Conservation (phyloP, 2,888 invertebrate species). For the Macaria notata region DNA sequence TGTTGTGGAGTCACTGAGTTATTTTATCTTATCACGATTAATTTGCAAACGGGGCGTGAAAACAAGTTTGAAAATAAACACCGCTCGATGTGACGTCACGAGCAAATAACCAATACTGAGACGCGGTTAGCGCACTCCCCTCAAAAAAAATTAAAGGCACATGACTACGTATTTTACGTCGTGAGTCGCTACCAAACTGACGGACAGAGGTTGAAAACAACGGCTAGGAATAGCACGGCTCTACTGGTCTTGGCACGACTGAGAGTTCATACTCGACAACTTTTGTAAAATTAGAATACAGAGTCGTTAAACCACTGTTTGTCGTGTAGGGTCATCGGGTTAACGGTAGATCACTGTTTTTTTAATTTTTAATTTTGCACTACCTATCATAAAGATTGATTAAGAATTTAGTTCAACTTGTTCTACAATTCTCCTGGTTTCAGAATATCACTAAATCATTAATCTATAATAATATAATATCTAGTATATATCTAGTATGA, state of each 20-base stretch:
- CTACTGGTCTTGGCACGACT: slow-evolving; percentile 38
- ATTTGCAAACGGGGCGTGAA: slow-evolving; percentile 46
- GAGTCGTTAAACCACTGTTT: slow-evolving; percentile 33
- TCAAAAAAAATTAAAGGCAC: slow-evolving; percentile 44
- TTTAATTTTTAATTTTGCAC: background rate
- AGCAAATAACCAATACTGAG: slow-evolving; percentile 54
- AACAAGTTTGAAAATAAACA: slow-evolving; percentile 64
- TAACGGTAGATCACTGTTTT: no score
- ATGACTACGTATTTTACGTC: slow-evolving; percentile 42
- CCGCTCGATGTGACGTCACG: slow-evolving; percentile 58
- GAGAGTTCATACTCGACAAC: slow-evolving; percentile 18
- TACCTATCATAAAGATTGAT: no score
- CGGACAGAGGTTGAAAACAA: slow-evolving; percentile 60
- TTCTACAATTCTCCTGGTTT: no score
- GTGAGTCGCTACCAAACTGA: slow-evolving; percentile 1
- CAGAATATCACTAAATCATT: no score
- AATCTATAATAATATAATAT: no score
- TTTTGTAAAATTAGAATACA: slow-evolving; percentile 29
- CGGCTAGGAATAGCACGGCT: slow-evolving; percentile 40
- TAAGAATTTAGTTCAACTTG: no score
- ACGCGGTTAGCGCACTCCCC: slow-evolving; percentile 62
- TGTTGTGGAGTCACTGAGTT: slow-evolving; percentile 36
- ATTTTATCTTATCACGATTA: slow-evolving; percentile 62
- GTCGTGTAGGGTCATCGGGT: background rate
- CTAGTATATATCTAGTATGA: no score